Evolutionary conservation across 2,113 vertebrate species (phyloP).

Genomic region (Recurvirostra avosetta): DNA sequence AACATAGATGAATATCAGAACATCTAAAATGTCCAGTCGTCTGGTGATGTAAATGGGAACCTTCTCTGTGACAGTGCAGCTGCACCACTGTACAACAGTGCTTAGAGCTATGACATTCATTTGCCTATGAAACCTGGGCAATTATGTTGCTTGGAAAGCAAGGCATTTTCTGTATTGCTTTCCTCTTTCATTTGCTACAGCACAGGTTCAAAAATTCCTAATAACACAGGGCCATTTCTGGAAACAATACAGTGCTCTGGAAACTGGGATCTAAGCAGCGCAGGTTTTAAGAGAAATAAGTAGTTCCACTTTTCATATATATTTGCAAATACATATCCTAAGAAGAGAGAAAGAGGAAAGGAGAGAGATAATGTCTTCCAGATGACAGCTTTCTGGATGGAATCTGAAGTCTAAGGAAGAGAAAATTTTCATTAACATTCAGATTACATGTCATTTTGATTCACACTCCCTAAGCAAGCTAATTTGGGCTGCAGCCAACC

Average conservation of each 20-base stretch:
- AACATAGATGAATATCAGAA: background rate
- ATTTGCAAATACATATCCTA: slow-evolving; percentile 17
- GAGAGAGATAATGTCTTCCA: slow-evolving; percentile 62
- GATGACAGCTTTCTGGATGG: slow-evolving; percentile 71
- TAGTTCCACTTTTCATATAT: background rate
- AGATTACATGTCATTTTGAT: slow-evolving; percentile 79
- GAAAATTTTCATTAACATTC: slow-evolving; percentile 78
- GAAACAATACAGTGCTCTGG: background rate
- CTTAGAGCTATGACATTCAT: background rate
- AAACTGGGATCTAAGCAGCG: background rate
- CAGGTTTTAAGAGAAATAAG: background rate
- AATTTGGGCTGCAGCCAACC: slow-evolving; percentile 78
- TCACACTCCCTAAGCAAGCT: slow-evolving; percentile 79
- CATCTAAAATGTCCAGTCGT: background rate
- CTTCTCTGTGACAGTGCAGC: background rate
- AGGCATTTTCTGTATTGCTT: background rate
- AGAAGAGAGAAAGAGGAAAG: background rate
- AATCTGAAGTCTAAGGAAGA: slow-evolving; percentile 57
- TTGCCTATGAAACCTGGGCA: background rate
- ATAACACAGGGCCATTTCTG: background rate
- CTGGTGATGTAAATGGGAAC: background rate
- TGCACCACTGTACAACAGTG: background rate
- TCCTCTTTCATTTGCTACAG: background rate
- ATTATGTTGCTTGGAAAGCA: background rate
- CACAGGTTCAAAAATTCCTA: background rate